Percentiles rank a stretch among this genome's conserved stretches.
phyloP scores from a whole-genome alignment of 1,140 invertebrate genomes.

The Drosophila insularis region DNA sequence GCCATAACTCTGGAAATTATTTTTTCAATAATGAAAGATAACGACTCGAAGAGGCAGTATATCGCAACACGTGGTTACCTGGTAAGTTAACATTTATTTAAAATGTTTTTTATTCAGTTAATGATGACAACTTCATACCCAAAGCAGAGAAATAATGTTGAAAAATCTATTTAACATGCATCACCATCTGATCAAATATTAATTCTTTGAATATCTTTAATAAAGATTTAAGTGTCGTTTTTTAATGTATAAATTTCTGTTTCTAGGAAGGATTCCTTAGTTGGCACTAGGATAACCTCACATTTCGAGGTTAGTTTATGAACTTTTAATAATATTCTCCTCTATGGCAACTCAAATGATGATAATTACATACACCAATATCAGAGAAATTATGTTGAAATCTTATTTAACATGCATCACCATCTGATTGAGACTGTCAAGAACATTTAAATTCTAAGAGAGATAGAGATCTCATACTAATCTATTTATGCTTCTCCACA shows the following conservation, averaged over 20 bases:
- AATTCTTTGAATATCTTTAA: not conserved
- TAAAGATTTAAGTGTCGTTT: not conserved
- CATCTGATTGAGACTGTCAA: constrained; percentile 46
- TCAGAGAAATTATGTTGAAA: constrained; percentile 63
- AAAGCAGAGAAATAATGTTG: constrained; percentile 49
- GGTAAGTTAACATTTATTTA: constrained; percentile 12
- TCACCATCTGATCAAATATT: constrained; percentile 52
- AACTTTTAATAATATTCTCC: not conserved
- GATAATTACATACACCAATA: constrained; percentile 55
- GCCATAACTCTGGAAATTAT: not conserved
- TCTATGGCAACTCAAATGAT: constrained; percentile 34
- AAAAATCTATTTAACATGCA: constrained; percentile 59
- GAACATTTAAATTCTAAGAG: not conserved
- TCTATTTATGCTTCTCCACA: constrained; percentile 8
- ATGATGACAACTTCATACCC: constrained; percentile 42
- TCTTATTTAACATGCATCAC: constrained; percentile 66
- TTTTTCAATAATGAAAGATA: not conserved
- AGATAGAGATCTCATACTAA: not conserved
- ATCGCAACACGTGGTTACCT: not conserved
- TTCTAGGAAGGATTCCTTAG: not conserved
- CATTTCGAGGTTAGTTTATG: constrained; percentile 1
- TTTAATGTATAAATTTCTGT: not conserved
- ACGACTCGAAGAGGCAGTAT: not conserved
- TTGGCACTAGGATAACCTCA: not conserved
- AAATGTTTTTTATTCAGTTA: not conserved